These are phyloP conservation scores for Paracanthobrama guichenoti DNA, from an alignment of 2,113 vertebrate genomes.

Conservation along the genomic window DNA sequence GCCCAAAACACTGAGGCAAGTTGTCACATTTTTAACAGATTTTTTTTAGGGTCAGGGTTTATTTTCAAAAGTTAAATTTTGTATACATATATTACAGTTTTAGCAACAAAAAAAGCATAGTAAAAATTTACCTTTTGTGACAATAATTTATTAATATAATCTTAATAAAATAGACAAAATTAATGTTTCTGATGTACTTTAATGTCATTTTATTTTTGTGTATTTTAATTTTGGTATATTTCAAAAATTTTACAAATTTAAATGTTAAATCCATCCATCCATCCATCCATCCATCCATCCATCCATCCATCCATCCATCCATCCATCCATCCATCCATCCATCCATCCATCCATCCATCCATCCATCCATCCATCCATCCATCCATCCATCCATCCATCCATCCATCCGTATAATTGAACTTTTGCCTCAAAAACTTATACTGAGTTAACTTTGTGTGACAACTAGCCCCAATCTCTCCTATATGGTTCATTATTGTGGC, in stretches of 20 bases:
- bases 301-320: neutral
- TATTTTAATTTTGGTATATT: neutral
- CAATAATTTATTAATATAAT: neutral
- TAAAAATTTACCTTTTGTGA: neutral
- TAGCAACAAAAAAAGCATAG: neutral
- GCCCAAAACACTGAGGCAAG: neutral
- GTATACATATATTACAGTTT: neutral
- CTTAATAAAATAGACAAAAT: neutral
- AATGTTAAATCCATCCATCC: too few relatives aligned
- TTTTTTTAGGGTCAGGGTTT: constrained; percentile 10
- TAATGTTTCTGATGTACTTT: neutral
- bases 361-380: too few relatives aligned
- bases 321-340: too few relatives aligned
- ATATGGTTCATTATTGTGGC: neutral
- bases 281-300: too few relatives aligned
- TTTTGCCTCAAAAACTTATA: constrained; percentile 17
- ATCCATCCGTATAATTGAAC: neutral
- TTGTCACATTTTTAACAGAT: neutral
- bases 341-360: too few relatives aligned
- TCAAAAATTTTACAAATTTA: too few relatives aligned
- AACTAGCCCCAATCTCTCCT: constrained; percentile 2
- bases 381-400: too few relatives aligned
- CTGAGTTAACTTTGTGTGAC: neutral
- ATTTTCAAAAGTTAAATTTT: neutral
- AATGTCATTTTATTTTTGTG: neutral